phyloP scores from a whole-genome alignment of 2,888 invertebrate species.

The Epirrhoe tristata region DNA sequence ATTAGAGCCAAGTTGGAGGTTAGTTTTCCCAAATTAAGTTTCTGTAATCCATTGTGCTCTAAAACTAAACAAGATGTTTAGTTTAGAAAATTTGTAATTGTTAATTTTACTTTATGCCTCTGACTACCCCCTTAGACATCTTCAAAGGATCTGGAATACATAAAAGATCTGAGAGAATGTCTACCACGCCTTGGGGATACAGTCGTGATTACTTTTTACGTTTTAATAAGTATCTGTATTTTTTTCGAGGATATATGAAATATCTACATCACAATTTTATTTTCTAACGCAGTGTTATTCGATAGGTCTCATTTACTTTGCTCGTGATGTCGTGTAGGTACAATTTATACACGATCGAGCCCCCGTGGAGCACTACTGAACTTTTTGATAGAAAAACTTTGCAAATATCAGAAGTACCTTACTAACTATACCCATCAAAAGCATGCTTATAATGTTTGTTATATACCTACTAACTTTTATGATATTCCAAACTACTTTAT shows the following conservation, averaged over 20 bases:
- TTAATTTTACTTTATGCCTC: no score
- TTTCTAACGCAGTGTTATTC: constrained; percentile 6
- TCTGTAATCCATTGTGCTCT: background rate
- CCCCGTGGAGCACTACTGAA: constrained; percentile 2
- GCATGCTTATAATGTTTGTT: background rate
- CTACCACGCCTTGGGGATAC: no score
- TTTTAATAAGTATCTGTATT: background rate
- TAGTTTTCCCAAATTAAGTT: background rate
- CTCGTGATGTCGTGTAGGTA: background rate
- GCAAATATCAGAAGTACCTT: constrained; percentile 12
- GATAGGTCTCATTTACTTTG: constrained; percentile 21
- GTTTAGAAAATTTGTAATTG: no score
- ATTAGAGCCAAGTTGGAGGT: background rate
- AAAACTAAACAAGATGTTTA: no score
- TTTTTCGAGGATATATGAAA: background rate
- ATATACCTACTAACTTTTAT: background rate
- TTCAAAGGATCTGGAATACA: no score
- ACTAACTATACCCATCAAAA: constrained; percentile 10
- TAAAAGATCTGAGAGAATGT: no score
- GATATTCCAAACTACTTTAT: background rate
- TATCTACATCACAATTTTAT: constrained; percentile 3
- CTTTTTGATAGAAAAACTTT: constrained; percentile 34
- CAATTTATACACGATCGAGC: constrained; percentile 7
- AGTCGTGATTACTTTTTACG: no score
- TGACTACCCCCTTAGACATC: no score